A percentile compares a stretch with the other conserved stretches of the same genome.
Evolutionary conservation across 2,797 vertebrate species (phyloP).

Genomic region (Catostomus latipinnis): DNA sequence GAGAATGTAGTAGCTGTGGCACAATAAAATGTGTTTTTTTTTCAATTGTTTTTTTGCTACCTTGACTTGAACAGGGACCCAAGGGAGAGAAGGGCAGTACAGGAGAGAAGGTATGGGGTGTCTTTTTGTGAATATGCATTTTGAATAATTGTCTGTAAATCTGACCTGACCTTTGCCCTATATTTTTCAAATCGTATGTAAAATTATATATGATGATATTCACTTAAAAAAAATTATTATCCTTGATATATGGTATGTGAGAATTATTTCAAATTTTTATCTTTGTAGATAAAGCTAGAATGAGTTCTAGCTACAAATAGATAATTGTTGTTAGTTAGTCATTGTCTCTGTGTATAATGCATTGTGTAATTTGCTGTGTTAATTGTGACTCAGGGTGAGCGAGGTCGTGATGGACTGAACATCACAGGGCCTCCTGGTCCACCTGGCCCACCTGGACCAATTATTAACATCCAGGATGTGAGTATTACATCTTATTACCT

Average conservation of each 20-base stretch:
- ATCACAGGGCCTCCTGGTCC: constrained; percentile 82
- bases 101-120: constrained; percentile 75
- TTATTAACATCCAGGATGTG: constrained; percentile 74
- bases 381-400: constrained; percentile 79
- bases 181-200: too few species aligned
- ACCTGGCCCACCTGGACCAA: constrained; percentile 83
- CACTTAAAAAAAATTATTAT: too few species aligned
- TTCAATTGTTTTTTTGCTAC: neutral
- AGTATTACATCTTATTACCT: constrained; percentile 27
- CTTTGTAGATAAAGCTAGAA: neutral
- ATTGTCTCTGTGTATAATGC: neutral
- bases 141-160: neutral
- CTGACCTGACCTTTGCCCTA: neutral
- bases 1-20: neutral
- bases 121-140: neutral
- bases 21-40: neutral
- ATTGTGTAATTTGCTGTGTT: neutral
- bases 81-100: constrained; percentile 82
- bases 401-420: constrained; percentile 79
- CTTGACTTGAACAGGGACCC: constrained; percentile 69
- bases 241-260: too few species aligned
- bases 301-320: neutral
- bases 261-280: too few species aligned
- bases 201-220: too few species aligned
- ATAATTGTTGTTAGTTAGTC: neutral